A percentile compares a stretch with the other conserved stretches of the same genome.
phyloP scores from a whole-genome alignment of 64 coral and sea anemone species.

The Stylophora pistillata region DNA sequence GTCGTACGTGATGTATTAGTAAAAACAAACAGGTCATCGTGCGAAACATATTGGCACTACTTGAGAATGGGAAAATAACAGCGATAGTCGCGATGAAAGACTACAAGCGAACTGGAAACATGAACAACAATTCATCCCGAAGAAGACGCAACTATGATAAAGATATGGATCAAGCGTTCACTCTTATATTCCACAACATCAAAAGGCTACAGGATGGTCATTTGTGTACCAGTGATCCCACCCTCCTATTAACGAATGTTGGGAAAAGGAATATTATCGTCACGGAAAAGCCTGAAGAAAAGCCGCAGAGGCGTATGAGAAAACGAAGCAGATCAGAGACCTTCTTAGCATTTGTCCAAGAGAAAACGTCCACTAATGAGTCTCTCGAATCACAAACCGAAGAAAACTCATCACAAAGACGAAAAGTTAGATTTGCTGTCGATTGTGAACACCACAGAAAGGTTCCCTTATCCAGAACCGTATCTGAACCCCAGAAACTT shows the following conservation, averaged over 20 bases:
- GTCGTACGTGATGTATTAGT: too few relatives aligned
- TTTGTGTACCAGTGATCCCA: background rate
- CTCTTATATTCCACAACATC: constrained; percentile 45
- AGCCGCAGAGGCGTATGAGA: too few relatives aligned
- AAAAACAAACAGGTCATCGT: too few relatives aligned
- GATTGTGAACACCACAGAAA: background rate
- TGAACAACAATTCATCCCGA: background rate
- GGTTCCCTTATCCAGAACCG: background rate
- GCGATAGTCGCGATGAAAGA: too few relatives aligned
- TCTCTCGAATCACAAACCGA: background rate
- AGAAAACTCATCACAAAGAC: background rate
- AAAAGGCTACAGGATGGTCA: constrained; percentile 32
- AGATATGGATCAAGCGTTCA: constrained; percentile 36
- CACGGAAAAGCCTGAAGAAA: too few relatives aligned
- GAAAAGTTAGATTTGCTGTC: constrained; percentile 29
- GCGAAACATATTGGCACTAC: too few relatives aligned
- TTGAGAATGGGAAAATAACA: too few relatives aligned
- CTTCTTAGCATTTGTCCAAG: background rate
- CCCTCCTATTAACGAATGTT: background rate
- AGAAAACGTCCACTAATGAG: background rate
- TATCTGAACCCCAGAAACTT: background rate
- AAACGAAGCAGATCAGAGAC: constrained; percentile 1
- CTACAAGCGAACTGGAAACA: background rate
- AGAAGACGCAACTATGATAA: background rate
- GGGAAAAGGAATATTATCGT: too few relatives aligned